A percentile compares a stretch with the other conserved stretches of the same genome.
Conservation (phyloP, 1,140 invertebrate genomes). For the Cylas formicarius region DNA sequence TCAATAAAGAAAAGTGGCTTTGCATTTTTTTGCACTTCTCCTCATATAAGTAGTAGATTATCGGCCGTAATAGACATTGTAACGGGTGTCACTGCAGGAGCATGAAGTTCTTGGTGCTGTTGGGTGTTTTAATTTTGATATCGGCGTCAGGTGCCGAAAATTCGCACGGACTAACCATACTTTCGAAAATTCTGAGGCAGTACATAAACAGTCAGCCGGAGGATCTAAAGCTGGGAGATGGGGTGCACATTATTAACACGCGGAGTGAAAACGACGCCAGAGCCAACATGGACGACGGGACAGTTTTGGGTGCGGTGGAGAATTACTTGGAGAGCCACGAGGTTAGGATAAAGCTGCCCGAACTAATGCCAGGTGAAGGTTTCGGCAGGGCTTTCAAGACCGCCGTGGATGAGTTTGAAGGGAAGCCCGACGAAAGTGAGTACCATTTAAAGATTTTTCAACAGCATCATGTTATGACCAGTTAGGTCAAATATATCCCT, state of each 20-base stretch:
- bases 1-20: constrained; percentile 26
- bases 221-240: constrained; percentile 52
- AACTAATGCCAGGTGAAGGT: constrained; percentile 46
- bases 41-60: constrained; percentile 25
- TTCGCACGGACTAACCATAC: constrained; percentile 32
- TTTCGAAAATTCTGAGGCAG: constrained; percentile 37
- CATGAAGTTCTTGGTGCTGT: constrained; percentile 34
- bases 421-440: constrained; percentile 24
- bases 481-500: too few species aligned
- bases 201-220: constrained; percentile 36
- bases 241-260: constrained; percentile 52
- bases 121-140: constrained; percentile 35
- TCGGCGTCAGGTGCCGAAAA: constrained; percentile 24
- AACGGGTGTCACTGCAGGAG: constrained; percentile 25
- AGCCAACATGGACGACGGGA: constrained; percentile 46
- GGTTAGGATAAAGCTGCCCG: constrained; percentile 59
- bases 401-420: constrained; percentile 36
- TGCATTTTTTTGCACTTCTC: constrained; percentile 21
- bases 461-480: too few species aligned
- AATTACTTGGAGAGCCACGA: constrained; percentile 62
- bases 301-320: constrained; percentile 49
- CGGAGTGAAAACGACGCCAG: constrained; percentile 38
- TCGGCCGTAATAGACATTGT: constrained; percentile 19
- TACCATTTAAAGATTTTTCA: too few species aligned
- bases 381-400: constrained; percentile 37